These are phyloP conservation scores for Sturnus vulgaris DNA, from an alignment of 2,113 vertebrate genomes.

Conservation along the genomic window DNA sequence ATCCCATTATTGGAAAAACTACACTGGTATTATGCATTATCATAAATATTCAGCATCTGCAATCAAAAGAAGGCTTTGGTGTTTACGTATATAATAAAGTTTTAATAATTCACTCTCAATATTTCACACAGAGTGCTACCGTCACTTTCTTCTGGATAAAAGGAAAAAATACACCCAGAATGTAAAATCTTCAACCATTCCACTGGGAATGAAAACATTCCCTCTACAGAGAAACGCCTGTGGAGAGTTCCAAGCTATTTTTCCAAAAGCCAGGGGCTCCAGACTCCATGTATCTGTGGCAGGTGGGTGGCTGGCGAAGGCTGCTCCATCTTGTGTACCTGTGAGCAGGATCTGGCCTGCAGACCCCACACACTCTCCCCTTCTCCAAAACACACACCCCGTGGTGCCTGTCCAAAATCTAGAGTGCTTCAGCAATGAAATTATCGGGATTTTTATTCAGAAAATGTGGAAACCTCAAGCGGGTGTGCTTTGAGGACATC, in stretches of 20 bases:
- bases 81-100: conserved; percentile 30
- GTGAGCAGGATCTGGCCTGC: not conserved
- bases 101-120: conserved; percentile 43
- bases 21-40: not conserved
- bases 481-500: fast-evolving
- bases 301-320: not conserved
- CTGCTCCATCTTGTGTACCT: not conserved
- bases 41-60: conserved; percentile 45
- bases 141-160: not conserved
- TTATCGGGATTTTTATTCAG: not conserved
- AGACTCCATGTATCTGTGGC: not conserved
- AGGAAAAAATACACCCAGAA: not conserved
- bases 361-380: fast-evolving
- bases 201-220: not conserved
- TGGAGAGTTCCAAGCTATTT: not conserved
- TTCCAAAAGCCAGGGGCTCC: not conserved
- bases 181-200: not conserved
- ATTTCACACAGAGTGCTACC: not conserved
- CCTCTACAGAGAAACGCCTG: not conserved
- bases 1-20: conserved; percentile 22
- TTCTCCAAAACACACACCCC: not conserved
- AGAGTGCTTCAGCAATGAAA: not conserved
- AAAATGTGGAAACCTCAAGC: not conserved
- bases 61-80: conserved; percentile 33
- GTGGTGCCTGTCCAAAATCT: fast-evolving